Conservation (phyloP, 1,140 invertebrate species). For the Phocides pigmalion region DNA sequence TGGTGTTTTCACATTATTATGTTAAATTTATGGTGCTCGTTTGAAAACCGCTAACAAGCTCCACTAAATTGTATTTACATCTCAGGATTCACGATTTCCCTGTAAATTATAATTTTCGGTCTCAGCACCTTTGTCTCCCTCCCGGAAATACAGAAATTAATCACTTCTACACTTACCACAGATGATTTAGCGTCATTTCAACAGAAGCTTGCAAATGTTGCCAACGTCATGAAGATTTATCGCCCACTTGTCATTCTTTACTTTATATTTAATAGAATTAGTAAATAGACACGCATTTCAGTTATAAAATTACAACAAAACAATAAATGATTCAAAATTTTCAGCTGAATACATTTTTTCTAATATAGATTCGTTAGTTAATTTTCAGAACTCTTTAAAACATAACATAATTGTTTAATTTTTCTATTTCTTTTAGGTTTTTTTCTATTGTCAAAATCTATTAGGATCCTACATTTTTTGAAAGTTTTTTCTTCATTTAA, state of each 20-base stretch:
- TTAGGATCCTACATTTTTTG: too few species aligned
- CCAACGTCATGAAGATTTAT: constrained; percentile 37
- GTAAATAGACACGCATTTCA: too few species aligned
- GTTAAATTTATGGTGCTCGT: constrained; percentile 8
- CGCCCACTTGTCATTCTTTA: not conserved
- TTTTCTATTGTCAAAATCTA: too few species aligned
- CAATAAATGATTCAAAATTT: too few species aligned
- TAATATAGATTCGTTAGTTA: too few species aligned
- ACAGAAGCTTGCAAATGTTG: constrained; percentile 25
- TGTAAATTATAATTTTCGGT: constrained; percentile 13
- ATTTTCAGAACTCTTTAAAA: too few species aligned
- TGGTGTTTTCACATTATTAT: not conserved
- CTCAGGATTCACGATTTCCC: constrained; percentile 15
- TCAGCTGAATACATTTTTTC: too few species aligned
- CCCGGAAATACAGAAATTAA: constrained; percentile 30
- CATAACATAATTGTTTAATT: too few species aligned
- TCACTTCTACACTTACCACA: constrained; percentile 29
- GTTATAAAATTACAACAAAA: too few species aligned
- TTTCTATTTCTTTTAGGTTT: too few species aligned
- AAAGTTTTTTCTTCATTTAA: too few species aligned
- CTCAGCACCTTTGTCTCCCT: constrained; percentile 29
- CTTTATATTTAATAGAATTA: not conserved
- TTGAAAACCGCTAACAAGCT: constrained; percentile 24
- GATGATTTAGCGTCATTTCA: constrained; percentile 36
- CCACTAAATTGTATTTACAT: constrained; percentile 19